Evolutionary conservation across 37 sponge, comb jelly and placozoan species (phyloP), one percentile per base, ranked within the genome.

Genomic region (Beroe forskalii): DNA sequence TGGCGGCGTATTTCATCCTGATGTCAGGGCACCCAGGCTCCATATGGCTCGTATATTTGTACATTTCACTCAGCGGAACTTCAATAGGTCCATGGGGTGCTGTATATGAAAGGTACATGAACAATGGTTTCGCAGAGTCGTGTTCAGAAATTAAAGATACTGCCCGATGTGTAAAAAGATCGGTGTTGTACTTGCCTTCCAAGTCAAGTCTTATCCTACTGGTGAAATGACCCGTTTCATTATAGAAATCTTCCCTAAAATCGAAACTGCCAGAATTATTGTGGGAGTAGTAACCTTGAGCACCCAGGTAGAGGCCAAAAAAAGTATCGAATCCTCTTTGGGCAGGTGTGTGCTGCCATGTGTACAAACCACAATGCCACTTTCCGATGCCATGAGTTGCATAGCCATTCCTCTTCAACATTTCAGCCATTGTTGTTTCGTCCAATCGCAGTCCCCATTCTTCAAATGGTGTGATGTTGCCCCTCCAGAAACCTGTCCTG

Each of bases 351-450:
- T 80, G 55, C 36, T 80, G 55, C 23, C 28, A 44, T 6, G 44
- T 80, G 31, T 48, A 43, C 86, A 80, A 41, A 4, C 86, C 86
- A 23, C 1, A 0, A 55, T 80, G 86, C 86, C 86, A 80, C 86
- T 80, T 80, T 44, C 86, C 86, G 20, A 80, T 44, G 27, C 31
- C 86, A 44, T 80, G 86, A 23, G 86, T 80, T 1, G 48, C 86
- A 25, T 80, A 80, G 9, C 86, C 86, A 23, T 80, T 41, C 30
- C 60, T 17, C 60, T 80, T 40, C 28, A 80, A 38, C 86, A 80
- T 80, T 23, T 80, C 86, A 4, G 86, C 41, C 55, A 80, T 40
- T 0, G 40, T 40, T 1, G 60, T 80, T 44, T 80, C 86, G 30
- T 80, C 40, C 27, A 80, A 37, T 80, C 60, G 36, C 20, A 80